Evolutionary conservation across 2,797 vertebrate genomes (phyloP).

Genomic region (Pogoniulus pusillus): DNA sequence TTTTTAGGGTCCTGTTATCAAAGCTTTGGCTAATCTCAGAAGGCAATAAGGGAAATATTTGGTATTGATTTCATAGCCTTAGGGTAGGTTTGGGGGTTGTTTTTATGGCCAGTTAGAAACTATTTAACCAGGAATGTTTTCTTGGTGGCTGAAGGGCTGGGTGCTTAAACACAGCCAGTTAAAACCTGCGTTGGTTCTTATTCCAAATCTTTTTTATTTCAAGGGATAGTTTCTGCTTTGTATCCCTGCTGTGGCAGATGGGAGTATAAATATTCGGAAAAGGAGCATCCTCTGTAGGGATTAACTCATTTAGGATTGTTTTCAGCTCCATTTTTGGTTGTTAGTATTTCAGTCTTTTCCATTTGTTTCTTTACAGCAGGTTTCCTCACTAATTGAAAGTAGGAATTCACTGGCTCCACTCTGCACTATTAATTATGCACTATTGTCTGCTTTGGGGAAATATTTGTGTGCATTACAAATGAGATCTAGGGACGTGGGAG

Average conservation of each 20-base stretch:
- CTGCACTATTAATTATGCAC: neutral
- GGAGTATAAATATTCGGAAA: slow-evolving; percentile 30
- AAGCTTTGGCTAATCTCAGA: slow-evolving; percentile 60
- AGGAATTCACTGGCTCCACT: neutral
- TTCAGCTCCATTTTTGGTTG: neutral
- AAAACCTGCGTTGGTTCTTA: neutral
- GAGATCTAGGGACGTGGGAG: neutral
- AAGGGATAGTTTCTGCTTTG: neutral
- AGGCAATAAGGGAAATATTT: slow-evolving; percentile 17
- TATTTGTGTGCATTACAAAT: neutral
- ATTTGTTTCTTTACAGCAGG: neutral
- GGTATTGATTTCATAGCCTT: neutral
- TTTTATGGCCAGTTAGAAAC: neutral
- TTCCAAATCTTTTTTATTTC: neutral
- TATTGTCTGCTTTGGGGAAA: neutral
- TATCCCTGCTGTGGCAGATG: neutral
- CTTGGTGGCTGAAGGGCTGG: fast-evolving
- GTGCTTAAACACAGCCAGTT: neutral
- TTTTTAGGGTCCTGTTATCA: slow-evolving; percentile 71
- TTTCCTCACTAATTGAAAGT: neutral
- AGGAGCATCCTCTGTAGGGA: slow-evolving; percentile 3
- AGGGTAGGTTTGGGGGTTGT: neutral
- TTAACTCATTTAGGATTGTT: neutral
- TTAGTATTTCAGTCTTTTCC: neutral
- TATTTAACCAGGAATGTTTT: neutral